Evolutionary conservation across 1,140 invertebrate genomes (phyloP).

Genomic region (Drosophila athabasca): DNA sequence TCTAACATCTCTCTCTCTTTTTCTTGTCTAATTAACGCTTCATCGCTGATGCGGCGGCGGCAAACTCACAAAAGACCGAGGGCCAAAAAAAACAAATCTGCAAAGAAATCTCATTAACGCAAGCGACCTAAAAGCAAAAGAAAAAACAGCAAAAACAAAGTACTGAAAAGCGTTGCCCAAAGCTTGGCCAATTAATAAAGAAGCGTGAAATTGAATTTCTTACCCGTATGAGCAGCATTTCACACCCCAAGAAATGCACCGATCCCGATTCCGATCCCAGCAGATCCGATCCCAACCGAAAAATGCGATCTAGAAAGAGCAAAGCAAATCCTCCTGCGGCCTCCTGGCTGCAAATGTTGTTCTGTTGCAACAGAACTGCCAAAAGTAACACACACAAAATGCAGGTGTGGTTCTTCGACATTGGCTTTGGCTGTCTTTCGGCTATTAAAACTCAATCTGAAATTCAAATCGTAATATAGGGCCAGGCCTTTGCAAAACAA

Average conservation of each 20-base stretch:
- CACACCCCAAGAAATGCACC: slow-evolving; percentile 51
- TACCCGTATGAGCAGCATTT: slow-evolving; percentile 61
- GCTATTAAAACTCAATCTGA: slow-evolving; percentile 83
- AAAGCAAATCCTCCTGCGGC: slow-evolving; percentile 20
- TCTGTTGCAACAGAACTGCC: slow-evolving; percentile 32
- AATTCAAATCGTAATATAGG: slow-evolving; percentile 81
- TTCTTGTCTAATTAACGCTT: slow-evolving; percentile 59
- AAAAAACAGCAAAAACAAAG: slow-evolving; percentile 4
- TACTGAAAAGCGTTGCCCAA: slow-evolving; percentile 16
- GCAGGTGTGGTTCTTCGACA: slow-evolving; percentile 66
- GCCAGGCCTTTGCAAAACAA: slow-evolving; percentile 37
- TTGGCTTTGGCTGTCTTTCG: slow-evolving; percentile 24
- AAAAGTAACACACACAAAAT: slow-evolving; percentile 58
- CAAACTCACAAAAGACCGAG: slow-evolving; percentile 16
- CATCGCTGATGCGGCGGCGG: slow-evolving; percentile 37
- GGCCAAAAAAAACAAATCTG: background rate
- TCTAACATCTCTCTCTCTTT: slow-evolving; percentile 27
- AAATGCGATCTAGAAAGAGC: slow-evolving; percentile 25
- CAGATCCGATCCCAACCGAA: too few relatives aligned
- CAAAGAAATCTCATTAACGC: slow-evolving; percentile 77
- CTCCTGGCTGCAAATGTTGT: slow-evolving; percentile 1
- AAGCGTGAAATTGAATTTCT: slow-evolving; percentile 82
- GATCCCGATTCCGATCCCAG: background rate
- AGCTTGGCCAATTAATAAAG: slow-evolving; percentile 82
- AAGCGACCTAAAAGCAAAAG: slow-evolving; percentile 18